These are phyloP conservation scores for Charina bottae DNA, from an alignment of 2,113 vertebrate genomes.

Conservation along the genomic window DNA sequence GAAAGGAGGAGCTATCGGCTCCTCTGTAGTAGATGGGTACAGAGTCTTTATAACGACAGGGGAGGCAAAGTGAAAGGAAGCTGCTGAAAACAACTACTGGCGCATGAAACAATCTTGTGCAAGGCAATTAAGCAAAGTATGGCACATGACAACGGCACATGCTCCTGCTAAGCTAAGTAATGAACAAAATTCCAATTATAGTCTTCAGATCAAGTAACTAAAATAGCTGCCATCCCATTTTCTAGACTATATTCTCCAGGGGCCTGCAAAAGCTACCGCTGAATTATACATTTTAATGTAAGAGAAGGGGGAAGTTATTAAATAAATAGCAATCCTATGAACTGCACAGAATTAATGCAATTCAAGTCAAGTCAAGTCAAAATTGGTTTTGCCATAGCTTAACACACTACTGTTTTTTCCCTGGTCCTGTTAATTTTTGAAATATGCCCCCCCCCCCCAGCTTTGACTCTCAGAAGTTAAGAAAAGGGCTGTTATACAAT, in stretches of 20 bases:
- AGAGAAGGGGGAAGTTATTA: neutral
- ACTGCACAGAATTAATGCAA: neutral
- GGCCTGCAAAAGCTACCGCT: neutral
- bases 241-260: neutral
- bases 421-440: neutral
- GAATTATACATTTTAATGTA: neutral
- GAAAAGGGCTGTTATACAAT: neutral
- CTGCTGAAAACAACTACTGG: neutral
- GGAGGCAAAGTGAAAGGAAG: neutral
- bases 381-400: neutral
- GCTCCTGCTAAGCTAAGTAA: neutral
- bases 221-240: neutral
- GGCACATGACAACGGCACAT: neutral
- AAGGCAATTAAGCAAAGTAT: neutral
- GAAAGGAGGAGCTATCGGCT: neutral
- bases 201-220: neutral
- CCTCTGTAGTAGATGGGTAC: neutral
- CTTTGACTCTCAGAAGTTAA: neutral
- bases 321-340: neutral
- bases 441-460: neutral
- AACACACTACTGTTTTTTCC: neutral
- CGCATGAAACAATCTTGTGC: neutral
- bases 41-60: neutral
- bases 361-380: neutral
- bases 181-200: neutral